Evolutionary conservation across 2,888 invertebrate species (phyloP).

Genomic region (Carabus problematicus): DNA sequence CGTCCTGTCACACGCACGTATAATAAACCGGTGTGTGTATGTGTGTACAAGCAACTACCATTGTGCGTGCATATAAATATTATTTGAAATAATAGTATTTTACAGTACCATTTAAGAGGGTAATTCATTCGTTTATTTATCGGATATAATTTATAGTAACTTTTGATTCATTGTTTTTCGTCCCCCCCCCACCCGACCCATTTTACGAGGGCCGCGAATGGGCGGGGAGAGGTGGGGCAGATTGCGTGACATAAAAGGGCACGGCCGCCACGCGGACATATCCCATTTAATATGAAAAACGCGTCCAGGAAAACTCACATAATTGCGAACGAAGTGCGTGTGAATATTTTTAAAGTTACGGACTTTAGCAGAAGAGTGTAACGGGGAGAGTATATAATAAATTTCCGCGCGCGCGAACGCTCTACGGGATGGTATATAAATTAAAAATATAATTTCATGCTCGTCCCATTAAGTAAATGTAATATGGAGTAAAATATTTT

Average conservation of each 20-base stretch:
- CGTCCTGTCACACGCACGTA: neutral
- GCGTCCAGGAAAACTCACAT: slow-evolving; percentile 31
- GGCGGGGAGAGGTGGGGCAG: neutral
- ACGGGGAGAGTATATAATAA: slow-evolving; percentile 14
- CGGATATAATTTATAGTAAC: slow-evolving; percentile 28
- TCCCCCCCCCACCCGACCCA: no score
- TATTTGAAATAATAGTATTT: no score
- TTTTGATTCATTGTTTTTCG: slow-evolving; percentile 34
- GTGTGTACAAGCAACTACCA: no score
- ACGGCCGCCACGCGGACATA: neutral
- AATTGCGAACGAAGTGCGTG: slow-evolving; percentile 31
- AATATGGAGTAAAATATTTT: no score
- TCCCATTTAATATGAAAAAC: slow-evolving; percentile 35
- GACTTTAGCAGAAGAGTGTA: no score
- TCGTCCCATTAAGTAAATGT: slow-evolving; percentile 11
- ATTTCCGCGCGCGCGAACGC: neutral
- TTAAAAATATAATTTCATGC: slow-evolving; percentile 19
- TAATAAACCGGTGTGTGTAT: no score
- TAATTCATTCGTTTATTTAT: slow-evolving; percentile 18
- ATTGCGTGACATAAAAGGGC: no score
- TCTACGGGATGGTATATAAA: slow-evolving; percentile 10
- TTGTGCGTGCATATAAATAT: no score
- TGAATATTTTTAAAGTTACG: slow-evolving; percentile 32
- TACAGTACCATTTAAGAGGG: no score
- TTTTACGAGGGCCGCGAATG: neutral